phyloP scores from a whole-genome alignment of 2,113 vertebrate species.

The Cavia porcellus region DNA sequence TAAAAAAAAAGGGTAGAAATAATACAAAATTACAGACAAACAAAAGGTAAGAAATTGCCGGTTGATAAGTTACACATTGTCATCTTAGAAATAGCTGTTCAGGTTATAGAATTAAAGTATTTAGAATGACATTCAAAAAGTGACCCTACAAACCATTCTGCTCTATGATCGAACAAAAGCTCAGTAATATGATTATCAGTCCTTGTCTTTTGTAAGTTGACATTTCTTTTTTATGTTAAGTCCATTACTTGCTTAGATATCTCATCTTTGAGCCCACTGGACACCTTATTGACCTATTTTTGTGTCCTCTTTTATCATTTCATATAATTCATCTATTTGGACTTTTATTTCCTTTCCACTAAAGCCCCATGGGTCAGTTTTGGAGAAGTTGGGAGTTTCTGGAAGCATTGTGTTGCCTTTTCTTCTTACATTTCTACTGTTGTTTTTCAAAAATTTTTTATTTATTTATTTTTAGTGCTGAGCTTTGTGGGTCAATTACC shows the following conservation, averaged over 20 bases:
- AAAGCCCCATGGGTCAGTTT: background rate
- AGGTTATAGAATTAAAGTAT: too few relatives aligned
- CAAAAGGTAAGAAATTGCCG: too few relatives aligned
- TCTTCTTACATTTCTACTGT: background rate
- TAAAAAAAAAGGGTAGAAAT: too few relatives aligned
- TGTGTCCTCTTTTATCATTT: background rate
- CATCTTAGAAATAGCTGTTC: too few relatives aligned
- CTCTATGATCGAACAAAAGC: too few relatives aligned
- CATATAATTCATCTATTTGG: background rate
- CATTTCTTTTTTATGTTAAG: background rate
- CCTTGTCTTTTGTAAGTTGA: background rate
- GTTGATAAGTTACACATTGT: too few relatives aligned
- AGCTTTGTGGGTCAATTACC: background rate
- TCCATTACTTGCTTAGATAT: background rate
- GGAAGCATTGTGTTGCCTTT: background rate
- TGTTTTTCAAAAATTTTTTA: background rate
- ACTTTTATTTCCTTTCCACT: background rate
- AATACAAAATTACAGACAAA: too few relatives aligned
- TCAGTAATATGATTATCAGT: too few relatives aligned
- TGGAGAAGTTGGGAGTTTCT: background rate
- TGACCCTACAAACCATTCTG: too few relatives aligned
- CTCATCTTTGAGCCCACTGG: background rate
- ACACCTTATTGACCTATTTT: background rate
- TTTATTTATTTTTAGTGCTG: background rate
- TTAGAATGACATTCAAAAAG: too few relatives aligned